Evolutionary conservation across 30 jellyfish, hydroid and myxozoan genomes (phyloP), one percentile per base, ranked within the genome.

Genomic region (Aurelia aurita complex sp. Pacific): DNA sequence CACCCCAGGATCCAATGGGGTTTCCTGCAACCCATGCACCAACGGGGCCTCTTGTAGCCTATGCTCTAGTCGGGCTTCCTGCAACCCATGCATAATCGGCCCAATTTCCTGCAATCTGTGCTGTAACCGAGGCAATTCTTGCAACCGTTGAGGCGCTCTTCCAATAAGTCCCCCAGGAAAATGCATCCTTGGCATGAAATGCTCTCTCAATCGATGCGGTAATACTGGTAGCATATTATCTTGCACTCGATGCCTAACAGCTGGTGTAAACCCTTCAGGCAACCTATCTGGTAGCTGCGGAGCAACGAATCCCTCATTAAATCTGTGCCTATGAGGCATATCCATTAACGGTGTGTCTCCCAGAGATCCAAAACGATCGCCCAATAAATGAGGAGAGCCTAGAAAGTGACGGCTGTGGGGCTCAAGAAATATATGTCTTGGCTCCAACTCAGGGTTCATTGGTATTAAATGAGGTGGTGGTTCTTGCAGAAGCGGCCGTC

Each of bases 281-380:
- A 80, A 19, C 23, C 60, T 60, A 66, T 71, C 72, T 11, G 42
- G 62, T 6, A 67, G n/a, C 34, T 17, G 55, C 2, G 77, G 85
- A 15, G 92, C 85, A 9, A 71, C 36, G 34, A 34, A 82, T 34
- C 92, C 85, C 52, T 82, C 92, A 12, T 10, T 53, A 33, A 71
- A 68, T n/a, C 50, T 70, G 61, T 82, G 92, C 79, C 73, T 50
- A 5, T 19, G 85, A 17, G 86, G 86, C 80, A 82, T 36, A 42
- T 66, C 76, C 1, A 82, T 19, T 32, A 82, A 19, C 19, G 92
- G 92, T 18, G 85, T 64, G 75, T 82, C 92, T 1, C 92, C 92
- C n/a, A 82, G 54, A 29, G 92, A 82, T 4, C 92, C 92, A 50
- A 69, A 64, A 6, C 73, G 79, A 2, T 61, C 85, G 36, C 73